These are phyloP conservation scores for Sphinx pinastri DNA, from an alignment of 2,888 invertebrate species.

Conservation along the genomic window DNA sequence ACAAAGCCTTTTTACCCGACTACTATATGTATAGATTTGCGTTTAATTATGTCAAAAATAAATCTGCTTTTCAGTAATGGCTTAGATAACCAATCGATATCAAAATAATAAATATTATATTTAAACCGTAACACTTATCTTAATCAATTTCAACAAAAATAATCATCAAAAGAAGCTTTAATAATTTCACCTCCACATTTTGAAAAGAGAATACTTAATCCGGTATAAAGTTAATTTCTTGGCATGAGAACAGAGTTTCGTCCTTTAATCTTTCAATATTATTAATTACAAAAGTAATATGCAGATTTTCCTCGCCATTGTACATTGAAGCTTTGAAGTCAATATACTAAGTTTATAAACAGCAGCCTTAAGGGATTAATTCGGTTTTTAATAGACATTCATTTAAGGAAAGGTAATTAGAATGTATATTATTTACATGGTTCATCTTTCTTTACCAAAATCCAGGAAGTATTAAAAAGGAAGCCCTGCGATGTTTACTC, in stretches of 20 bases:
- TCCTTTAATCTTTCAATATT: not conserved
- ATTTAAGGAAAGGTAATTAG: constrained; percentile 1
- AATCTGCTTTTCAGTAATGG: too few relatives aligned
- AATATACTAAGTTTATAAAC: not conserved
- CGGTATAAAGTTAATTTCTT: not conserved
- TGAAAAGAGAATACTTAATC: not conserved
- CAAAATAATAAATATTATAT: too few relatives aligned
- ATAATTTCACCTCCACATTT: not conserved
- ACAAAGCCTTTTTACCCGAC: too few relatives aligned
- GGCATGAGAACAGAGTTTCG: not conserved
- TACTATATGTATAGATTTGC: too few relatives aligned
- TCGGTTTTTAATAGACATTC: constrained; percentile 15
- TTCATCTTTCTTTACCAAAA: constrained; percentile 7
- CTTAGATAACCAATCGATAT: too few relatives aligned
- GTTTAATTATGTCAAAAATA: too few relatives aligned
- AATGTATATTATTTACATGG: constrained; percentile 4
- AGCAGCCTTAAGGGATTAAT: constrained; percentile 8
- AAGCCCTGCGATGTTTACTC: not conserved
- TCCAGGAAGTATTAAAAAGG: not conserved
- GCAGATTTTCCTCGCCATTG: not conserved
- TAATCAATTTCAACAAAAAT: too few relatives aligned
- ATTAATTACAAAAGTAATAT: constrained; percentile 1
- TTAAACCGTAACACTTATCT: too few relatives aligned
- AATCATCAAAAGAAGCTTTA: too few relatives aligned
- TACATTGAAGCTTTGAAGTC: constrained; percentile 3